Evolutionary conservation across 2,888 invertebrate genomes (phyloP).

Genomic region (Tyria jacobaeae): DNA sequence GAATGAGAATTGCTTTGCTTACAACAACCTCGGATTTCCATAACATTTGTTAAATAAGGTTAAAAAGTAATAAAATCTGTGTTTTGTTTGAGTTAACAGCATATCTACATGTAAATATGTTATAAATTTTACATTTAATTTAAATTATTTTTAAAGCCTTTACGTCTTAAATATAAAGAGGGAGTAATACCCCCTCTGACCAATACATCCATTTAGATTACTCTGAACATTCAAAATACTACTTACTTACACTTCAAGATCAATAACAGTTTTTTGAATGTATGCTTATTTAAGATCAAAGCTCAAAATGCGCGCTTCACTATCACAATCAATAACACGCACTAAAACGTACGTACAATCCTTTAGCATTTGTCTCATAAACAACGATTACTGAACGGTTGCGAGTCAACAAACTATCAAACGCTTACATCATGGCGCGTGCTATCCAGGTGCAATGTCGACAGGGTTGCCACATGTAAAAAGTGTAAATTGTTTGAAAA

Average conservation of each 20-base stretch:
- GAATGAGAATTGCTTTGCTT: neutral
- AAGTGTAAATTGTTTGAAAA: neutral
- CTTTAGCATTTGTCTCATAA: conserved; percentile 43
- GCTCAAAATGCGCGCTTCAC: neutral
- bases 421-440: conserved; percentile 69
- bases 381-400: conserved; percentile 48
- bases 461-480: conserved; percentile 42
- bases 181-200: neutral
- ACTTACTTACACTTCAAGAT: neutral
- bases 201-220: neutral
- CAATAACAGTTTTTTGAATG: neutral
- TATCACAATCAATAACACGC: conserved; percentile 26
- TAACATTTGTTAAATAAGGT: neutral
- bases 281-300: conserved; percentile 4
- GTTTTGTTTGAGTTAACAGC: neutral
- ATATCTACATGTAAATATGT: too few relatives aligned
- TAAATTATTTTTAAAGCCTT: too few relatives aligned
- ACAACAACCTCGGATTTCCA: neutral
- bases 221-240: neutral
- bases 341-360: conserved; percentile 23
- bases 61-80: neutral
- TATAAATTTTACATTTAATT: neutral
- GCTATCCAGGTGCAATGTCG: conserved; percentile 58
- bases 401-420: conserved; percentile 57
- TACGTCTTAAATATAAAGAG: neutral